Base-by-base conservation (phyloP, 2,888 invertebrate species). In the Cryptocheilus praepositus region DNA sequence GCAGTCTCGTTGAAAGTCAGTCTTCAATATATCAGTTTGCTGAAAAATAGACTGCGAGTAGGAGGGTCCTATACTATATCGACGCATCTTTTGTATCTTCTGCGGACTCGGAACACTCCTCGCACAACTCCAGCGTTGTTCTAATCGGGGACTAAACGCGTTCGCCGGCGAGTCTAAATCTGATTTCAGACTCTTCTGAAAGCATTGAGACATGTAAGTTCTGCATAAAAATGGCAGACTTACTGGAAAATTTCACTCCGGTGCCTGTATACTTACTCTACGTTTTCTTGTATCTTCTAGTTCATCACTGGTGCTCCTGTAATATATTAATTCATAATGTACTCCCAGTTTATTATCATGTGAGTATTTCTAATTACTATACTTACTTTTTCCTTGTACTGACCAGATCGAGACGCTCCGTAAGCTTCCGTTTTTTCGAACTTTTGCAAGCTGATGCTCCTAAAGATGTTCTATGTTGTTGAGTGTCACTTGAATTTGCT, bases 311-410 rank as follows among this genome's bases (percentile, higher is more conserved):
- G 69, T 64, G 68, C 73, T 76, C 51, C 87, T 88, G 54, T 58
- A 77, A 74, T 54, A 74, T 54, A 68, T 19, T 59, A 64, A 19
- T 57, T 52, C 44, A 44, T 44, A 19, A 8, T 57, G 18, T 44
- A 21, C 8, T 36, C 11, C 36, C 19, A 58, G 46, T 43, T 36
- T 22, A 56, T 43, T 21, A 44, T 13, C 18, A 15, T 22, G 53
- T 19, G 62, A 21, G n/a, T 15, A 45, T 11, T 45, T 22, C 3
- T 25, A 0, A 8, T 15, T 45, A 16, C 15, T 36, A 51, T 44
- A 72, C 86, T 84, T 86, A 94, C 95, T 93, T 94, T 82, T 93
- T 94, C 88, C 94, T 94, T 16, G 91, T 89, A 82, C 92, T 93
- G 81, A 93, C 90, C 43, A 92, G 92, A 70, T 90, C 90, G 46